Evolutionary conservation across 2,888 invertebrate species (phyloP), one percentile per base, ranked within the genome.

Genomic region (Suillia variegata): DNA sequence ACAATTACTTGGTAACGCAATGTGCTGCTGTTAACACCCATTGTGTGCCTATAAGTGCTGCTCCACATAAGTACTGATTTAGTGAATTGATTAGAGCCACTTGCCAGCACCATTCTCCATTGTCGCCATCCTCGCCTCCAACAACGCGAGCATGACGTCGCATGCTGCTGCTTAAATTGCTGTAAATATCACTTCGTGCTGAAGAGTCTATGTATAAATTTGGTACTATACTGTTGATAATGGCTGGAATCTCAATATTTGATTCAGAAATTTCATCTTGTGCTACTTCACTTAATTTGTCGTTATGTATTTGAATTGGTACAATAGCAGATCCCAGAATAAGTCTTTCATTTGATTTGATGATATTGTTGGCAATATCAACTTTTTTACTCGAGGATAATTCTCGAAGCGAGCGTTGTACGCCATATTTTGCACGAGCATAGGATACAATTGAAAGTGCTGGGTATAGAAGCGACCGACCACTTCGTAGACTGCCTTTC

Each of bases 71-170:
- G 82, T 96, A 96, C 82, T 96, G 96, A 84, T 96, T 96, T 59
- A 94, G 85, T 1, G 94, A 93, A 83, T 96, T 96, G 79, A 96
- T 95, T 67, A 96, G 85, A 1, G 96, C 96, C 66, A 93, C 93
- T 83, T 94, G 94, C 95, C 95, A 95, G 82, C 95, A 95, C 94
- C 95, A 96, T 84, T 95, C 95, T 49, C 93, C 94, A 60, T 94
- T 90, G 70, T 90, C 90, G 1, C 95, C 93, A 78, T 96, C 95
- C 80, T 91, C 92, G 13, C 96, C 96, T 12, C 96, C 96, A 65
- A 96, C 94, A 61, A 96, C 94, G 31, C 82, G 80, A 5, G 78
- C 80, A 1, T 76, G 67, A 0, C 74, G 67, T 0, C 71, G 65
- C 59, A 49, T 59, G 21, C 61, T 72, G 8, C 54, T 70, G 33